phyloP scores from a whole-genome alignment of 1,140 invertebrate genomes.

The Atta colombica region DNA sequence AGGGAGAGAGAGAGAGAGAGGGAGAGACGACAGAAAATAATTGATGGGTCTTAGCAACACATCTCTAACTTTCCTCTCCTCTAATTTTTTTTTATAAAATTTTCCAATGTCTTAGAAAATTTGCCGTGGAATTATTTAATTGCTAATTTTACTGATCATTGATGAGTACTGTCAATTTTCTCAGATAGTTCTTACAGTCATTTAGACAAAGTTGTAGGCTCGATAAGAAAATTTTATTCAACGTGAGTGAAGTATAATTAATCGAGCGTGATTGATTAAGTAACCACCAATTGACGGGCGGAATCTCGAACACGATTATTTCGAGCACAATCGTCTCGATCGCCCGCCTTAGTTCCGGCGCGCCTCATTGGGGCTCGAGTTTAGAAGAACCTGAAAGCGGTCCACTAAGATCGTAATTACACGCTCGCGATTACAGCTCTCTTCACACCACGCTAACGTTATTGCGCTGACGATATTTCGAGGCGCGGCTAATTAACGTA shows the following conservation, averaged over 20 bases:
- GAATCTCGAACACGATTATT: slow-evolving; percentile 41
- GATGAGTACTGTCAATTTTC: slow-evolving; percentile 12
- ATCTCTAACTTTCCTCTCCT: not conserved
- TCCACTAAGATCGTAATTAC: slow-evolving; percentile 34
- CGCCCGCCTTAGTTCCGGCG: slow-evolving; percentile 29
- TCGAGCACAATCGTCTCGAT: slow-evolving; percentile 36
- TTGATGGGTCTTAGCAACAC: not conserved
- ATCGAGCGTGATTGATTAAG: slow-evolving; percentile 58
- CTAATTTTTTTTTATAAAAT: not conserved
- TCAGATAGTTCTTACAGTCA: not conserved
- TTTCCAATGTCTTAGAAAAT: not conserved
- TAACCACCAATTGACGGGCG: slow-evolving; percentile 17
- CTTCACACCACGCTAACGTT: not conserved
- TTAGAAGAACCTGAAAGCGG: slow-evolving; percentile 35
- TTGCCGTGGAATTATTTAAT: not conserved
- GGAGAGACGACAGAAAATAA: no score
- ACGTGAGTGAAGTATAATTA: slow-evolving; percentile 39
- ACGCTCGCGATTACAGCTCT: slow-evolving; percentile 29
- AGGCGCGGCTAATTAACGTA: slow-evolving; percentile 35
- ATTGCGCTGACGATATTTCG: slow-evolving; percentile 26
- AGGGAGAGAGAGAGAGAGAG: no score
- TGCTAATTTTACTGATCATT: not conserved
- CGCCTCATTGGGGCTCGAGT: not conserved
- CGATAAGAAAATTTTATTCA: not conserved
- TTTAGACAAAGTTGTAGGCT: not conserved